Conservation (phyloP, 2,888 invertebrate genomes). For the Drosophila kambysellisi region DNA sequence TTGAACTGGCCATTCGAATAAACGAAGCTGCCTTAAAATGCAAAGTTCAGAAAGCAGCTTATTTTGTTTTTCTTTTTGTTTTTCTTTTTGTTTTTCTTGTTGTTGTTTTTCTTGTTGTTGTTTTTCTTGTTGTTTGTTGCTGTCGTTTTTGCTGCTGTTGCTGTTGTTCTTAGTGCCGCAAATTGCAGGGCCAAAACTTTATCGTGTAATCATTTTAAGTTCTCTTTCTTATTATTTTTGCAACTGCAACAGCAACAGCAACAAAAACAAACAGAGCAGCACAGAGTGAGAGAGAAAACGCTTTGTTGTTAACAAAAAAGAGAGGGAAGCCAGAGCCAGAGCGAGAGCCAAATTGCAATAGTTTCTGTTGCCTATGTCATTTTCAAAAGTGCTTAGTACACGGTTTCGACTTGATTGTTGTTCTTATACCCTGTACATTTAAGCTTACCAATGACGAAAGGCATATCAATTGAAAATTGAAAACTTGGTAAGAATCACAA, state of each 20-base stretch:
- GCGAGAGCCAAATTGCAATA: conserved; percentile 53
- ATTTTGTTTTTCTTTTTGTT: not conserved
- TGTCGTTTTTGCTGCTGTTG: conserved; percentile 14
- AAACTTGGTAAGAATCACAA: not conserved
- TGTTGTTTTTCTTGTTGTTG: conserved; percentile 1
- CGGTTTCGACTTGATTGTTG: conserved; percentile 47
- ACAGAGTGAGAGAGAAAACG: not conserved
- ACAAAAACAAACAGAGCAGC: conserved; percentile 14
- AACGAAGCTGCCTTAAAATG: conserved; percentile 44
- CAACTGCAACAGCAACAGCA: conserved; percentile 39
- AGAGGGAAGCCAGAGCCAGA: not conserved
- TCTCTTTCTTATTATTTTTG: conserved; percentile 77
- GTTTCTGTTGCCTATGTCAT: conserved; percentile 76
- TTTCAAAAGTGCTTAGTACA: conserved; percentile 66
- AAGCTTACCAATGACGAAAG: not conserved
- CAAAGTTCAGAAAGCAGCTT: conserved; percentile 39
- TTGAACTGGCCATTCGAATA: conserved; percentile 41
- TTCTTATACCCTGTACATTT: conserved; percentile 20
- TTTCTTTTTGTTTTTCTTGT: conserved; percentile 1
- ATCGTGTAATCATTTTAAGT: conserved; percentile 78
- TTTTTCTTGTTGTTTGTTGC: not conserved
- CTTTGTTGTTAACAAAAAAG: conserved; percentile 1
- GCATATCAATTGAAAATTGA: no score
- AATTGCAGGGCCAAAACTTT: conserved; percentile 76
- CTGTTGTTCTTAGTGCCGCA: conserved; percentile 52